Percentiles rank a stretch among this genome's conserved stretches.
Conservation (phyloP, 2,888 invertebrate genomes). For the Itoplectis maculator region DNA sequence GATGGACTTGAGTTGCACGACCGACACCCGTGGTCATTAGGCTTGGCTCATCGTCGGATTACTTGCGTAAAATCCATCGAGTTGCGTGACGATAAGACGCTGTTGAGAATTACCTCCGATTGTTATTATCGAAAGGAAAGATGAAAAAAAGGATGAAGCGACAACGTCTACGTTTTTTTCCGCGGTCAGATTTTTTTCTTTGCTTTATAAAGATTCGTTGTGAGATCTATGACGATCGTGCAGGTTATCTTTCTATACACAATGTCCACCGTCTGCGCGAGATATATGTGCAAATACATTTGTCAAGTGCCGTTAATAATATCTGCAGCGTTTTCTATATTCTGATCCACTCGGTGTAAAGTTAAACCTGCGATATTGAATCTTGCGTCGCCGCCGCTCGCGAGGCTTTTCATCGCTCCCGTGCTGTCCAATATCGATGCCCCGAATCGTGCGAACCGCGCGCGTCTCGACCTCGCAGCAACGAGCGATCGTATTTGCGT, state of each 20-base stretch:
- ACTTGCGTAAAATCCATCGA: background rate
- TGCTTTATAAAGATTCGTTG: background rate
- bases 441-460: background rate
- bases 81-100: constrained; percentile 5
- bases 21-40: background rate
- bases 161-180: background rate
- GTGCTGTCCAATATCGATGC: constrained; percentile 29
- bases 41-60: constrained; percentile 14
- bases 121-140: constrained; percentile 5
- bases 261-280: background rate
- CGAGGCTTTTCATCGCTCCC: constrained; percentile 27
- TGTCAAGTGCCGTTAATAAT: background rate
- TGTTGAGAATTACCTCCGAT: background rate
- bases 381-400: background rate
- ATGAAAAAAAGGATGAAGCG: background rate
- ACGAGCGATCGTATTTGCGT: background rate
- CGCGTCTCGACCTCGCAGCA: background rate
- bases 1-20: background rate
- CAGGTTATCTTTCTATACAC: background rate
- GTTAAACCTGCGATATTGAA: constrained; percentile 8
- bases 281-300: background rate
- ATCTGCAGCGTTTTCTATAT: background rate
- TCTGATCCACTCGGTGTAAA: background rate
- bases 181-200: background rate
- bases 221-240: background rate